Conservation (phyloP, 2,113 vertebrate genomes). For the Mus pahari region DNA sequence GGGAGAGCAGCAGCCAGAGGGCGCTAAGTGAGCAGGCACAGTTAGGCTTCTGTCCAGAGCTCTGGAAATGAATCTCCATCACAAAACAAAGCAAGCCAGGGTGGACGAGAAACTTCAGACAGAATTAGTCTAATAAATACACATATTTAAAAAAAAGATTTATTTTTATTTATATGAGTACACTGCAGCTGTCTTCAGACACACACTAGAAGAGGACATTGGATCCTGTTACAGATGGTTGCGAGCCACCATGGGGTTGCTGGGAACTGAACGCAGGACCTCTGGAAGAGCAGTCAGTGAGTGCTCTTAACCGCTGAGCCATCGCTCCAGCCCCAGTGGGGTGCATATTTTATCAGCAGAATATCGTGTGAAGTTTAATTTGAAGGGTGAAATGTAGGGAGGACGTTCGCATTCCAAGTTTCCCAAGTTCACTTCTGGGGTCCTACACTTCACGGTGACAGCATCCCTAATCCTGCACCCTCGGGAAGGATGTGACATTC, state of each 20-base stretch:
- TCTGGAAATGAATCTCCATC: not conserved
- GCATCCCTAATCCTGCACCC: not conserved
- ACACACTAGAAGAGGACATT: too few relatives aligned
- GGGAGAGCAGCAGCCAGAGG: not conserved
- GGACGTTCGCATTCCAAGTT: not conserved
- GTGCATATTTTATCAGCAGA: not conserved
- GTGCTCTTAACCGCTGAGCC: too few relatives aligned
- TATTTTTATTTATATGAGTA: too few relatives aligned
- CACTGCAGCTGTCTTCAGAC: too few relatives aligned
- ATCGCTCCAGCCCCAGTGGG: too few relatives aligned
- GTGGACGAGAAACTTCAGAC: not conserved
- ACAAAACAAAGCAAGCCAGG: not conserved
- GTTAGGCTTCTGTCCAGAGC: not conserved
- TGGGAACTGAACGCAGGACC: too few relatives aligned
- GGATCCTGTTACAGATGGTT: too few relatives aligned
- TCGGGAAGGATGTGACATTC: not conserved
- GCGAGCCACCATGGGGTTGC: too few relatives aligned
- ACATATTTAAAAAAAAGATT: not conserved
- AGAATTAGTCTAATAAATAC: not conserved
- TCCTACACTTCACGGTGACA: not conserved
- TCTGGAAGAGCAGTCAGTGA: too few relatives aligned
- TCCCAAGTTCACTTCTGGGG: not conserved
- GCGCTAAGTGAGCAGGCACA: not conserved
- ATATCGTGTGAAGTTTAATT: not conserved
- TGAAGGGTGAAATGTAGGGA: not conserved